Evolutionary conservation across 1,140 invertebrate species (phyloP).

Genomic region (Ptiloglossa arizonensis): DNA sequence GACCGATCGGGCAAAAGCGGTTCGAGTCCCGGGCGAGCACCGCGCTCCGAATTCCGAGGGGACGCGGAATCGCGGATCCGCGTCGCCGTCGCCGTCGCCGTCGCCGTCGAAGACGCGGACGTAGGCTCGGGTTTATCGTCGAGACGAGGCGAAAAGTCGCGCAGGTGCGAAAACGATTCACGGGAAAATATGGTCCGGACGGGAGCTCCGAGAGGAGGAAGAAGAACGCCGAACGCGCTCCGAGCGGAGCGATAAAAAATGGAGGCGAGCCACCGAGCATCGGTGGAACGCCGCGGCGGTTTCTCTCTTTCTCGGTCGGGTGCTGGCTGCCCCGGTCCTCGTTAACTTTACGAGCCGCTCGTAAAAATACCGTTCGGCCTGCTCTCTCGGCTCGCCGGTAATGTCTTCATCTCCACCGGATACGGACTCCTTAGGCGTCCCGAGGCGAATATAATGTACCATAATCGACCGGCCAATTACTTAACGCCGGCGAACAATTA

Average conservation of each 20-base stretch:
- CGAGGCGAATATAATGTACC: conserved; percentile 79
- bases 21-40: no score
- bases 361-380: conserved; percentile 81
- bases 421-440: conserved; percentile 71
- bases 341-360: conserved; percentile 82
- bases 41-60: background rate
- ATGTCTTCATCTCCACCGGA: conserved; percentile 79
- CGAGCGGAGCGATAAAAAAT: conserved; percentile 58
- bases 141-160: background rate
- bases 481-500: conserved; percentile 79
- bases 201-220: conserved; percentile 21
- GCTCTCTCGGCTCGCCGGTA: conserved; percentile 72
- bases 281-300: conserved; percentile 51
- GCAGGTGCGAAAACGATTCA: conserved; percentile 41
- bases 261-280: conserved; percentile 60
- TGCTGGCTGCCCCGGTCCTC: conserved; percentile 73
- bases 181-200: conserved; percentile 20
- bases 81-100: no score
- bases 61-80: background rate
- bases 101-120: no score
- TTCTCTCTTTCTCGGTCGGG: conserved; percentile 62
- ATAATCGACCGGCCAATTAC: conserved; percentile 80
- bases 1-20: no score
- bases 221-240: conserved; percentile 8
- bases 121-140: no score